phyloP scores from a whole-genome alignment of 1,140 invertebrate species.

The Drosophila lacertosa region DNA sequence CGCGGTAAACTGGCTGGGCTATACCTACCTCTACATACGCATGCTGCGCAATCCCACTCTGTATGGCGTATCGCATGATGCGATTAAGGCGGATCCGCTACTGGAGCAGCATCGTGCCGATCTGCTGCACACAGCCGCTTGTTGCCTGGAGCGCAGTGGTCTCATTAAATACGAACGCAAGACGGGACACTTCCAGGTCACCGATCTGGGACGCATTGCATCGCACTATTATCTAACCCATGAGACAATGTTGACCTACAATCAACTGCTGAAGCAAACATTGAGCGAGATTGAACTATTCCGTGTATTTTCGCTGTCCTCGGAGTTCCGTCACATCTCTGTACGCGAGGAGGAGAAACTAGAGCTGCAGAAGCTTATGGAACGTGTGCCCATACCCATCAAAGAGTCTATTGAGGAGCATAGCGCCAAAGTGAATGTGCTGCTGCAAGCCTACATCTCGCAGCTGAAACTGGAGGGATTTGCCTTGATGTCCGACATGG shows the following conservation, averaged over 20 bases:
- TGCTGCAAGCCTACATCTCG: conserved; percentile 99
- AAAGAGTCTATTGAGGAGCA: conserved; percentile 99
- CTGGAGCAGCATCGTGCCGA: conserved; percentile 96
- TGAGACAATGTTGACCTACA: conserved; percentile 98
- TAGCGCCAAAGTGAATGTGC: conserved; percentile 96
- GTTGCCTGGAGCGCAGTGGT: conserved; percentile 95
- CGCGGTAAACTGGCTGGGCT: conserved; percentile 97
- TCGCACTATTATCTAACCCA: conserved; percentile 99
- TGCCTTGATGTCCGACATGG: conserved; percentile 99
- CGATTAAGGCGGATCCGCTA: conserved; percentile 91
- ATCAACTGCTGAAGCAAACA: conserved; percentile 98
- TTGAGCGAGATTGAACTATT: conserved; percentile 99
- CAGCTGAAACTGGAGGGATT: conserved; percentile 99
- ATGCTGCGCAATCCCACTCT: conserved; percentile 94
- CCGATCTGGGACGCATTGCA: conserved; percentile 98
- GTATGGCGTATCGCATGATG: conserved; percentile 95
- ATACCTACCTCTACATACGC: conserved; percentile 98
- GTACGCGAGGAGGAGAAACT: conserved; percentile 99
- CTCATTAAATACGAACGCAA: conserved; percentile 98
- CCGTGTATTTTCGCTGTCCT: conserved; percentile 98
- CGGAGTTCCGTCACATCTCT: conserved; percentile 96
- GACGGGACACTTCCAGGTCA: conserved; percentile 95
- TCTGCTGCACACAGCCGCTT: conserved; percentile 97
- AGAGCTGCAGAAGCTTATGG: conserved; percentile 98
- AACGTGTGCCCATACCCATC: conserved; percentile 98